phyloP scores from a whole-genome alignment of 2,888 invertebrate species.

The Acleris holmiana region DNA sequence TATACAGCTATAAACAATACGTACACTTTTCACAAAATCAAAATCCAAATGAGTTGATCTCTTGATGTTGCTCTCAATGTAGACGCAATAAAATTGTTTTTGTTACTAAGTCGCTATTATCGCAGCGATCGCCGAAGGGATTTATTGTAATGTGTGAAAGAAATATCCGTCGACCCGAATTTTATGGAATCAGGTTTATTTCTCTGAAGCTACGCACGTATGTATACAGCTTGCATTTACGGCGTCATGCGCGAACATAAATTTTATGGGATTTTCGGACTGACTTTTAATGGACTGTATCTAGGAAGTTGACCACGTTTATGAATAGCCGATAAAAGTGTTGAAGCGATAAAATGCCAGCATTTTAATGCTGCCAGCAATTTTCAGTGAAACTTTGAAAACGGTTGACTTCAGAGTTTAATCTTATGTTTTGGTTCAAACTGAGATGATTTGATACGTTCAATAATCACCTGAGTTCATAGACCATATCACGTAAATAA shows the following conservation, averaged over 20 bases:
- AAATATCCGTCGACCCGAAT: conserved; percentile 60
- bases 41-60: conserved; percentile 7
- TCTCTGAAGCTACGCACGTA: conserved; percentile 42
- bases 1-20: neutral
- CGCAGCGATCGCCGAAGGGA: conserved; percentile 40
- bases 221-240: conserved; percentile 67
- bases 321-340: conserved; percentile 54
- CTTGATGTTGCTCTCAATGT: neutral
- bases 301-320: conserved; percentile 57
- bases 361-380: conserved; percentile 27
- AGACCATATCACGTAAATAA: neutral
- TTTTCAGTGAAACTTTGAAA: conserved; percentile 16
- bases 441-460: too few species aligned
- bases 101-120: conserved; percentile 16
- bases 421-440: too few species aligned
- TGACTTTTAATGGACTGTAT: conserved; percentile 64
- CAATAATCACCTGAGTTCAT: too few species aligned
- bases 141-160: conserved; percentile 56
- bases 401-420: neutral
- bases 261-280: conserved; percentile 70
- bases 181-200: conserved; percentile 67
- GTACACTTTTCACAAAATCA: neutral
- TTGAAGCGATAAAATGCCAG: conserved; percentile 36
- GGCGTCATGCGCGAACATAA: conserved; percentile 70
- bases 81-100: conserved; percentile 21